Evolutionary conservation across 1,140 invertebrate species (phyloP).

Genomic region (Drosophila sturtevanti): DNA sequence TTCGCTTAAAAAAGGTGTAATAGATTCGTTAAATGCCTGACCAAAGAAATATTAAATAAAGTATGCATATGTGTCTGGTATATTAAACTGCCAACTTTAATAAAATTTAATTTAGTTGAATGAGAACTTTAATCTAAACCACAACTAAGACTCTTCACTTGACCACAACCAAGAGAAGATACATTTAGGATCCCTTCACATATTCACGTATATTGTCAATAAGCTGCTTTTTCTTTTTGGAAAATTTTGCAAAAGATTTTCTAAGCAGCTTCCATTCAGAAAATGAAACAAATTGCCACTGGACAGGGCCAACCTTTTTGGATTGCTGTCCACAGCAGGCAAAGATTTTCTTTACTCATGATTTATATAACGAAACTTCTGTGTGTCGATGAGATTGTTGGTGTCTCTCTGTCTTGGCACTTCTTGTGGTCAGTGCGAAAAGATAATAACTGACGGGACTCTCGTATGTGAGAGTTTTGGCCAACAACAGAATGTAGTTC

Average conservation of each 20-base stretch:
- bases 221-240: slow-evolving; percentile 52
- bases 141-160: slow-evolving; percentile 21
- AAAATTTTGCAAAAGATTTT: slow-evolving; percentile 53
- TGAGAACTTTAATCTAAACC: slow-evolving; percentile 12
- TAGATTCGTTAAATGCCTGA: slow-evolving; percentile 6
- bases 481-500: neutral
- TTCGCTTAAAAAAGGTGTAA: slow-evolving; percentile 4
- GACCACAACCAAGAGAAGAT: slow-evolving; percentile 58
- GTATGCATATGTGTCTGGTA: neutral
- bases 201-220: slow-evolving; percentile 46
- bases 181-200: slow-evolving; percentile 1
- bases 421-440: slow-evolving; percentile 68
- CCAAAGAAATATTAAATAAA: too few species aligned
- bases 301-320: slow-evolving; percentile 24
- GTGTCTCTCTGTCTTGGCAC: slow-evolving; percentile 56
- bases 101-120: neutral
- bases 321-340: slow-evolving; percentile 39
- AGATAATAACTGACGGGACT: slow-evolving; percentile 61
- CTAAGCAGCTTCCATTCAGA: slow-evolving; percentile 56
- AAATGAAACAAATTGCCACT: slow-evolving; percentile 7
- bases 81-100: too few species aligned
- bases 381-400: neutral
- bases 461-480: slow-evolving; percentile 32
- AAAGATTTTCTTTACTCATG: slow-evolving; percentile 47
- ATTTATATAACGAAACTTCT: slow-evolving; percentile 54